Percentiles rank a stretch among this genome's conserved stretches.
phyloP scores from a whole-genome alignment of 64 coral and sea anemone species.

The Orbicella faveolata region DNA sequence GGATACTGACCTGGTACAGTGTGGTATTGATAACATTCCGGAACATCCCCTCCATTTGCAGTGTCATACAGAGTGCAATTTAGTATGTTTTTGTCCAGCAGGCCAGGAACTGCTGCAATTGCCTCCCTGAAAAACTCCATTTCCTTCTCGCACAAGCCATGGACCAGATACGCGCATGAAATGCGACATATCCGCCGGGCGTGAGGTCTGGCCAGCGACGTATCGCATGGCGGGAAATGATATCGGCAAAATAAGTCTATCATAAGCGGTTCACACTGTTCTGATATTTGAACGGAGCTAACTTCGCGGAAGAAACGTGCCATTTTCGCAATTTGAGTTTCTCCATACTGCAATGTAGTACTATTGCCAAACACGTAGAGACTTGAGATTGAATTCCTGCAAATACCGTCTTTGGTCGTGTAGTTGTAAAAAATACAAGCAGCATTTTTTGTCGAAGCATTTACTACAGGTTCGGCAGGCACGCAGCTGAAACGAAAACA shows the following conservation, averaged over 20 bases:
- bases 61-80: neutral
- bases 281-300: neutral
- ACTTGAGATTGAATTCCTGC: neutral
- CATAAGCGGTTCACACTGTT: neutral
- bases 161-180: neutral
- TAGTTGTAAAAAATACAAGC: neutral
- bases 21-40: constrained; percentile 7
- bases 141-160: neutral
- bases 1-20: neutral
- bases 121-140: neutral
- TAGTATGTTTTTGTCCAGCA: neutral
- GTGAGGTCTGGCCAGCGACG: neutral
- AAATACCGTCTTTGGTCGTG: neutral
- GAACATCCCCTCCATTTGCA: constrained; percentile 14
- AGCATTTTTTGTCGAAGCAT: neutral
- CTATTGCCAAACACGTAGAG: constrained; percentile 9
- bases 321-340: neutral
- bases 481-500: neutral
- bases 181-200: neutral
- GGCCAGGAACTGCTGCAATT: neutral
- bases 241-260: constrained; percentile 18
- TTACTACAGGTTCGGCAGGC: neutral
- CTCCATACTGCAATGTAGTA: neutral
- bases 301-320: neutral
- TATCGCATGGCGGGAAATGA: constrained; percentile 2